Evolutionary conservation across 2,888 invertebrate species (phyloP).

Genomic region (Gnatocerus cornutus): DNA sequence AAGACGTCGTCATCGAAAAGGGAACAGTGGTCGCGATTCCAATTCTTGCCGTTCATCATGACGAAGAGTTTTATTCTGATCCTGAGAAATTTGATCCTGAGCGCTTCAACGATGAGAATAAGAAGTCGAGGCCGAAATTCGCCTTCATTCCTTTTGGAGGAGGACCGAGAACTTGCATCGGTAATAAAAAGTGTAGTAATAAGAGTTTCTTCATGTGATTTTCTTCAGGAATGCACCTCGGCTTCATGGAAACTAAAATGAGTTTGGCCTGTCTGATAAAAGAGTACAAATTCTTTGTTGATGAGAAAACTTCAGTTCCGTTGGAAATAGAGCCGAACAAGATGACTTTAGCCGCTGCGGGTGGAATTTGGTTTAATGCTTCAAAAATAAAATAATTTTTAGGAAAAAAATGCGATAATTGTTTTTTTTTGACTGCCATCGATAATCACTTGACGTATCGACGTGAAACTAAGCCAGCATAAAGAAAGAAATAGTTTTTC

Average conservation of each 20-base stretch:
- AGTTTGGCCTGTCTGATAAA: no score
- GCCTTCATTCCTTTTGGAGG: not conserved
- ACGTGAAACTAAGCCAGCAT: no score
- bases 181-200: not conserved
- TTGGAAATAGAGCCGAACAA: no score
- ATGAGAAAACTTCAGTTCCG: no score
- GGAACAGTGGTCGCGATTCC: constrained; percentile 61
- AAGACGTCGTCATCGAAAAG: constrained; percentile 60
- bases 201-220: not conserved
- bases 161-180: not conserved
- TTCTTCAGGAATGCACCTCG: constrained; percentile 60
- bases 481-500: no score
- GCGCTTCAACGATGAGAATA: not conserved
- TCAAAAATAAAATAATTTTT: no score
- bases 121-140: not conserved
- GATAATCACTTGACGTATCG: no score
- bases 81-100: not conserved
- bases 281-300: no score
- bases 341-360: no score
- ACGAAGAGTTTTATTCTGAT: constrained; percentile 35
- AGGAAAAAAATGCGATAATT: no score
- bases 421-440: no score
- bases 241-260: constrained; percentile 62
- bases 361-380: no score
- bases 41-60: constrained; percentile 54